phyloP scores from a whole-genome alignment of 2,888 invertebrate species.

The Metopia argyrocephala region DNA sequence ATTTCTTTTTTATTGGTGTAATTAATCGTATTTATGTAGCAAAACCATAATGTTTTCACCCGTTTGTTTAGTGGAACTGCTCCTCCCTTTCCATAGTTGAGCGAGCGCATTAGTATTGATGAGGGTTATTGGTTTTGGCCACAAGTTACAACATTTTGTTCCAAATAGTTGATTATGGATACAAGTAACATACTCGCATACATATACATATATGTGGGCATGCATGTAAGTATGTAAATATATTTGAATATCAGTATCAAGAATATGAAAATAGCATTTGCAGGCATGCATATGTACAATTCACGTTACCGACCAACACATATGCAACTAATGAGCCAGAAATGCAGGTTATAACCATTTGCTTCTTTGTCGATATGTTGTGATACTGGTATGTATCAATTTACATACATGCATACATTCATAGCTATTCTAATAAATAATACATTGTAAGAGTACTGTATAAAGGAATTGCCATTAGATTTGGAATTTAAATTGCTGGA shows the following conservation, averaged over 20 bases:
- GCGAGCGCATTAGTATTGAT: too few relatives aligned
- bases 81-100: too few relatives aligned
- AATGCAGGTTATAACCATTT: constrained; percentile 58
- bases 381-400: neutral
- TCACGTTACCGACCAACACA: neutral
- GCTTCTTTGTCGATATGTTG: constrained; percentile 5
- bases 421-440: too few relatives aligned
- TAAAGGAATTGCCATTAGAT: constrained; percentile 28
- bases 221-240: too few relatives aligned
- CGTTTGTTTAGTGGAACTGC: too few relatives aligned
- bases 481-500: neutral
- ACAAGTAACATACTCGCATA: neutral
- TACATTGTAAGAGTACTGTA: neutral
- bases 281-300: neutral
- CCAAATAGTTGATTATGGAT: constrained; percentile 43
- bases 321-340: constrained; percentile 54
- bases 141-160: constrained; percentile 44
- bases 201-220: neutral
- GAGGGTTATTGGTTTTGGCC: constrained; percentile 55
- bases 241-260: neutral
- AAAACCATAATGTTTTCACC: too few relatives aligned
- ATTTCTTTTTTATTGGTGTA: too few relatives aligned
- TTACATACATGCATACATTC: constrained; percentile 35
- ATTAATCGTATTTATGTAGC: too few relatives aligned
- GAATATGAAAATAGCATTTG: too few relatives aligned